Conservation (phyloP, 2,888 invertebrate genomes). For the Stenodema calcarata region DNA sequence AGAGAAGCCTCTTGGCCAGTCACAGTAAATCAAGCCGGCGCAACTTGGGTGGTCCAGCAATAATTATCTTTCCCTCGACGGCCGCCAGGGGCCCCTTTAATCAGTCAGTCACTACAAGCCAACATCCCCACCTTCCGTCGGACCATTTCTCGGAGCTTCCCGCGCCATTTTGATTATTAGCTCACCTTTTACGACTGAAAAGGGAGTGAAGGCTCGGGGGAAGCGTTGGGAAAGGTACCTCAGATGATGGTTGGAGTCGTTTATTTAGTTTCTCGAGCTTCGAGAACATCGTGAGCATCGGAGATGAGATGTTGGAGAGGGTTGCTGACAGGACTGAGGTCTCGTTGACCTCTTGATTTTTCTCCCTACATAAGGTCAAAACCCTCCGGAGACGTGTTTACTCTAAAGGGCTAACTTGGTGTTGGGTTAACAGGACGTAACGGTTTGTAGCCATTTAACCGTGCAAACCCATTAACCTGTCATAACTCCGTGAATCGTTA, state of each 20-base stretch:
- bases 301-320: slow-evolving; percentile 28
- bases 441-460: background rate
- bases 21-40: slow-evolving; percentile 37
- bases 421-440: background rate
- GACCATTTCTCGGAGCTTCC: background rate
- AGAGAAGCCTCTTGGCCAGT: background rate
- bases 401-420: background rate
- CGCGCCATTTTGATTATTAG: slow-evolving; percentile 38
- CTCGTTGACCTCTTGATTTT: slow-evolving; percentile 33
- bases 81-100: slow-evolving; percentile 30
- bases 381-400: background rate
- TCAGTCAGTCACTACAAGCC: background rate
- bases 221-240: background rate
- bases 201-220: background rate
- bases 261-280: background rate
- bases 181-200: slow-evolving; percentile 29
- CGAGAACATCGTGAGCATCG: background rate
- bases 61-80: slow-evolving; percentile 11
- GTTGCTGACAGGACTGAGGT: slow-evolving; percentile 9
- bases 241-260: background rate
- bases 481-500: background rate
- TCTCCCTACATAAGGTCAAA: slow-evolving; percentile 13
- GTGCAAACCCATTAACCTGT: background rate
- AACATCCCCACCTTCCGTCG: background rate
- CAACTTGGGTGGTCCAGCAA: slow-evolving; percentile 39